A percentile compares a stretch with the other conserved stretches of the same genome.
Evolutionary conservation across 2,888 invertebrate genomes (phyloP).

Genomic region (Cinara cedri): DNA sequence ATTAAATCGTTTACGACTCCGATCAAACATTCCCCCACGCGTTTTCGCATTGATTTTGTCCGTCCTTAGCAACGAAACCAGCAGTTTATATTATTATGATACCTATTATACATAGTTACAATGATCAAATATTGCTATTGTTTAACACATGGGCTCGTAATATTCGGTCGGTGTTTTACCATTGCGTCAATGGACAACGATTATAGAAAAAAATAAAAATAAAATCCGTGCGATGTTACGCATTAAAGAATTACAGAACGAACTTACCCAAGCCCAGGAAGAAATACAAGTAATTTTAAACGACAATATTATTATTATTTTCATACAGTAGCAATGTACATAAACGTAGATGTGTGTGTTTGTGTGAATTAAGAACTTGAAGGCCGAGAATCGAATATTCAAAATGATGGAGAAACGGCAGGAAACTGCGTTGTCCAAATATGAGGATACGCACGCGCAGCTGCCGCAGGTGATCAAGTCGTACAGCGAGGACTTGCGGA

Average conservation of each 20-base stretch:
- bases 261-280: constrained; percentile 23
- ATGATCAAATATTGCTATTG: too few species aligned
- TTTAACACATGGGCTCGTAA: too few species aligned
- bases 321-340: too few species aligned
- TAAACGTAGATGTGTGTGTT: not conserved
- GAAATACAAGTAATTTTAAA: not conserved
- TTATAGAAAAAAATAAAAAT: not conserved
- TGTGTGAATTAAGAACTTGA: not conserved
- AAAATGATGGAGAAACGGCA: constrained; percentile 80
- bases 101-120: not conserved
- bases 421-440: constrained; percentile 77
- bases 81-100: not conserved
- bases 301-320: not conserved
- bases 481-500: constrained; percentile 78
- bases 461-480: constrained; percentile 77
- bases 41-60: constrained; percentile 2
- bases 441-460: constrained; percentile 80
- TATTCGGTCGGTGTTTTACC: not conserved
- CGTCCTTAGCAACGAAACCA: constrained; percentile 12
- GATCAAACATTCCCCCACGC: too few species aligned
- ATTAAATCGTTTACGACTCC: too few species aligned
- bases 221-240: constrained; percentile 1
- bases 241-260: constrained; percentile 42
- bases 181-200: not conserved
- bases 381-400: constrained; percentile 73